Conservation (phyloP, 1,140 invertebrate species). For the Stegodyphus dumicola region DNA sequence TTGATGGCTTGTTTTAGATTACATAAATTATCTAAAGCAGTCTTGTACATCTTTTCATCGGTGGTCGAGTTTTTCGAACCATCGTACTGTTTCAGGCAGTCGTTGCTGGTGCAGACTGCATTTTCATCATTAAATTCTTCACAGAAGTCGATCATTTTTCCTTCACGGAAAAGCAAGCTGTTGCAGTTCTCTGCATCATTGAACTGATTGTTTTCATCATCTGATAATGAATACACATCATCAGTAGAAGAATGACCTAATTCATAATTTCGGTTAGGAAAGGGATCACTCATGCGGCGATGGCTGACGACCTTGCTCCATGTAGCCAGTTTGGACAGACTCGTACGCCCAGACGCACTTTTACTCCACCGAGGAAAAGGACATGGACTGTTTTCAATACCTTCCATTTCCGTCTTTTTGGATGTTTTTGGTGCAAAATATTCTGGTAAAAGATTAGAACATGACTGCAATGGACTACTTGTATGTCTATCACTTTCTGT, state of each 20-base stretch:
- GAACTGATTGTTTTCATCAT: conserved; percentile 21
- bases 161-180: not conserved
- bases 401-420: conserved; percentile 20
- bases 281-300: conserved; percentile 45
- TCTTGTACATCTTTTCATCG: not conserved
- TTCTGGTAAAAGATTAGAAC: conserved; percentile 48
- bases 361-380: conserved; percentile 49
- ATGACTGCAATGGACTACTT: conserved; percentile 39
- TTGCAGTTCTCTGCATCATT: not conserved
- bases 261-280: conserved; percentile 19
- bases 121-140: not conserved
- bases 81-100: not conserved
- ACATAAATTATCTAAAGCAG: conserved; percentile 18
- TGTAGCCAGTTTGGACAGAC: conserved; percentile 47
- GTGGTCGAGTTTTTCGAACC: not conserved
- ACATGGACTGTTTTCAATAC: conserved; percentile 37
- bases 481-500: conserved; percentile 6
- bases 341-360: conserved; percentile 39
- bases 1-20: conserved; percentile 43
- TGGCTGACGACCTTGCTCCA: conserved; percentile 48
- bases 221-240: conserved; percentile 18
- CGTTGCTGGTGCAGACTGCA: not conserved
- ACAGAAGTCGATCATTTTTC: not conserved
- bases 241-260: not conserved
- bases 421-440: conserved; percentile 4